Evolutionary conservation across 2,888 invertebrate genomes (phyloP).

Genomic region (Cerceris ruficornis): DNA sequence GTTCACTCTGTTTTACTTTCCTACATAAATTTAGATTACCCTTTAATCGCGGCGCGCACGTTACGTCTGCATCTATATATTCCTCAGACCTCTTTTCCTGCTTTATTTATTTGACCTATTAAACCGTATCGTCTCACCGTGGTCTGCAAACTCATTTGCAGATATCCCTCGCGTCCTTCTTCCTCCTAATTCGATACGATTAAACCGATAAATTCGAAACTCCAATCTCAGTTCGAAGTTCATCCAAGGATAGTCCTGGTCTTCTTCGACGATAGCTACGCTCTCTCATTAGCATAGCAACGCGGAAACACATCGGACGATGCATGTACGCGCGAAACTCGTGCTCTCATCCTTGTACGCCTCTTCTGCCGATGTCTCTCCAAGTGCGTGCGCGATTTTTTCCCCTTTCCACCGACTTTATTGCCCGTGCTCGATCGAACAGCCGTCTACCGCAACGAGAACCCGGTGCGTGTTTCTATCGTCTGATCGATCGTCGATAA

Average conservation of each 20-base stretch:
- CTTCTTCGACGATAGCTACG: constrained; percentile 44
- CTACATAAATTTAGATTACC: no score
- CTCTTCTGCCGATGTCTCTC: constrained; percentile 9
- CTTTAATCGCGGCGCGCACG: no score
- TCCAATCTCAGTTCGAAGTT: constrained; percentile 20
- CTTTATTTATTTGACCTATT: no score
- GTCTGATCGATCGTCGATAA: constrained; percentile 49
- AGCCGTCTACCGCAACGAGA: constrained; percentile 1
- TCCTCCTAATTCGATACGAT: not conserved
- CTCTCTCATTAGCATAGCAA: constrained; percentile 73
- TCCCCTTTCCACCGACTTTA: not conserved
- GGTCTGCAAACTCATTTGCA: no score
- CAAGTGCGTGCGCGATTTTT: not conserved
- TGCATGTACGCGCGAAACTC: constrained; percentile 61
- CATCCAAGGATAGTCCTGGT: constrained; percentile 57
- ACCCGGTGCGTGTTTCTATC: constrained; percentile 21
- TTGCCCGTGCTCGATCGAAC: not conserved
- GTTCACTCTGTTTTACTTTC: no score
- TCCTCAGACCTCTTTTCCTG: no score
- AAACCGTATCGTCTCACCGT: no score
- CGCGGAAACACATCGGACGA: constrained; percentile 64
- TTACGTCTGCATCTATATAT: no score
- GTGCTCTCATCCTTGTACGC: constrained; percentile 41
- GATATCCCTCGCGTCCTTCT: no score
- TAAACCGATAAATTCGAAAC: constrained; percentile 19